These are phyloP conservation scores for Rotaria macrura DNA, from an alignment of 2,888 invertebrate species.

Conservation along the genomic window DNA sequence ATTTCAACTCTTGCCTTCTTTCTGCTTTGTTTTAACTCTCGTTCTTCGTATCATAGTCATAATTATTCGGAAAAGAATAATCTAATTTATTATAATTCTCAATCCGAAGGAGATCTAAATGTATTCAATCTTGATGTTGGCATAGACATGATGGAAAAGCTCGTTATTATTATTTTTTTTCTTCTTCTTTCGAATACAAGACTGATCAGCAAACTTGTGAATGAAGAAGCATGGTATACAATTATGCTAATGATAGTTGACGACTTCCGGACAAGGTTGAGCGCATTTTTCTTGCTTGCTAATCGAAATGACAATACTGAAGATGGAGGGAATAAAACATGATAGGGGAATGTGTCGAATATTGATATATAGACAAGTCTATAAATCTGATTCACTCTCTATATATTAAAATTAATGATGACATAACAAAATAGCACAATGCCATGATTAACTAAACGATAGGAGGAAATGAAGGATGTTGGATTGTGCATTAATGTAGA, in stretches of 20 bases:
- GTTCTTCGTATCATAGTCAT: background rate
- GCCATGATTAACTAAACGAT: background rate
- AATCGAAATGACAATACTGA: background rate
- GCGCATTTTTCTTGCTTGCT: background rate
- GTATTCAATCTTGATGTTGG: background rate
- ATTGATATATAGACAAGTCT: background rate
- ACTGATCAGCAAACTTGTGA: background rate
- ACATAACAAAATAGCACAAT: background rate
- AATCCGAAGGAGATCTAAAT: background rate
- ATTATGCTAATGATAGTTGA: too few relatives aligned
- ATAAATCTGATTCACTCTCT: background rate
- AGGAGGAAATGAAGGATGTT: background rate
- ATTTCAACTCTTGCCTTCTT: background rate
- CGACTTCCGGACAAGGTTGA: background rate
- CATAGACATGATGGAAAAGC: background rate
- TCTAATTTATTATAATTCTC: background rate
- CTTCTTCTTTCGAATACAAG: background rate
- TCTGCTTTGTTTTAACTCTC: too few relatives aligned
- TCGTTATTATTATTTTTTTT: background rate
- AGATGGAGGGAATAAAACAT: background rate
- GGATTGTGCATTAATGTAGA: background rate
- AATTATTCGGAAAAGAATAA: background rate
- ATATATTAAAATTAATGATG: slow-evolving; percentile 8
- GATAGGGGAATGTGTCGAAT: background rate
- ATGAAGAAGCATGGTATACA: background rate